Evolutionary conservation across 2,888 invertebrate species (phyloP), one percentile per base, ranked within the genome.

Genomic region (Galerucella calmariensis): DNA sequence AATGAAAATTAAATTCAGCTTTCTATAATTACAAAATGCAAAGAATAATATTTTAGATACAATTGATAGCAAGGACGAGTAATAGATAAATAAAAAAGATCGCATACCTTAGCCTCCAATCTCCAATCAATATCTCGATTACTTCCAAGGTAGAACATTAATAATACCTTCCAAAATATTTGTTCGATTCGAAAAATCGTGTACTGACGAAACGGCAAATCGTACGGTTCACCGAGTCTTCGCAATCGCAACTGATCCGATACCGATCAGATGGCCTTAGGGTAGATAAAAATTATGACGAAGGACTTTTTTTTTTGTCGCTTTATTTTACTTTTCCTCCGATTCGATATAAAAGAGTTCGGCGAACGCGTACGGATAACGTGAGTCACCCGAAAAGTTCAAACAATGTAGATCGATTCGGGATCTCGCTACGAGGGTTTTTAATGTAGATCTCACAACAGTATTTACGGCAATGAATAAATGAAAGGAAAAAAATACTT

Each of bases 311-410:
- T 63, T 59, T 61, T 70, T 63, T 27, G 65, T 65, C 71, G 63
- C 41, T 46, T 71, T 71, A 65, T 63, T 16, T 41, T 62, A 41
- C 41, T 41, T 41, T 41, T 62, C 41, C 41, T 41, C 65, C 53
- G 44, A 65, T 61, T 51, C 35, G 58, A 68, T 68, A 44, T 56
- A 56, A 69, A 69, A 46, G 69, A 71, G n/a, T 41, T 62, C 41
- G 35, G 65, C 51, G 70, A 68, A 68, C 20, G 53, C 63, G 63
- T 70, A 53, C 71, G 65, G 51, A 27, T 35, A 51, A 63, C 51
- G 56, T 70, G 71, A 71, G 67, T 75, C 72, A 75, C 56, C 16
- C 58, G 44, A 56, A 75, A 72, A 72, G 72, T 24, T 62, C 63
- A 61, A 69, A 75, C 69, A 75, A 73, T 69, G 68, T 66, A 62